Evolutionary conservation across 2,113 vertebrate species (phyloP).

Genomic region (Zosterops lateralis): DNA sequence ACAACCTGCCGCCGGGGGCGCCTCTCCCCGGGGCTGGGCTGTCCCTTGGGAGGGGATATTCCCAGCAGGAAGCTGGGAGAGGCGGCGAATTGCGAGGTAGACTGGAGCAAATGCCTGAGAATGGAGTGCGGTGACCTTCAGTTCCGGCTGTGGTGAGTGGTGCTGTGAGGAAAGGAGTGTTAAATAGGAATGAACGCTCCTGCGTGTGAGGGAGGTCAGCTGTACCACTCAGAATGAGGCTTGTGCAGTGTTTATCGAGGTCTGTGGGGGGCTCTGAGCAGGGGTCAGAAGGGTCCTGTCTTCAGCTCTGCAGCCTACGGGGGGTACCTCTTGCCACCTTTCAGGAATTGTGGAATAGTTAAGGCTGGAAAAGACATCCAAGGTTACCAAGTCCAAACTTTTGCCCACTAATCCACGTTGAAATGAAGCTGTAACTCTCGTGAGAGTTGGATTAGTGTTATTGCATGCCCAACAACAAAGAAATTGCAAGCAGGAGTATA

Average conservation of each 20-base stretch:
- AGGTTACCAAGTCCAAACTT: fast-evolving
- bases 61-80: fast-evolving
- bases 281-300: no score
- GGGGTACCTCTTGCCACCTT: fast-evolving
- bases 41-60: fast-evolving
- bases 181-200: fast-evolving
- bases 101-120: fast-evolving
- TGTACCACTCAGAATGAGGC: fast-evolving
- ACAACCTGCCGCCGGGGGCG: fast-evolving
- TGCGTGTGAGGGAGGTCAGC: fast-evolving
- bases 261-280: fast-evolving
- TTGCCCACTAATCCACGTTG: fast-evolving
- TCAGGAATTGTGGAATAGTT: background rate
- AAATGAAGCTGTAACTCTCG: background rate
- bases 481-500: fast-evolving
- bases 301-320: no score
- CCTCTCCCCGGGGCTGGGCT: background rate
- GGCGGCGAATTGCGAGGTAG: fast-evolving
- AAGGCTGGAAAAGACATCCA: background rate
- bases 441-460: background rate
- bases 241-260: fast-evolving
- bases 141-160: background rate
- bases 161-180: fast-evolving
- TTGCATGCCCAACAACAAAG: fast-evolving
- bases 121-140: fast-evolving